Evolutionary conservation across 2,113 vertebrate species (phyloP), one percentile per base, ranked within the genome.

Genomic region (Kryptolebias marmoratus): DNA sequence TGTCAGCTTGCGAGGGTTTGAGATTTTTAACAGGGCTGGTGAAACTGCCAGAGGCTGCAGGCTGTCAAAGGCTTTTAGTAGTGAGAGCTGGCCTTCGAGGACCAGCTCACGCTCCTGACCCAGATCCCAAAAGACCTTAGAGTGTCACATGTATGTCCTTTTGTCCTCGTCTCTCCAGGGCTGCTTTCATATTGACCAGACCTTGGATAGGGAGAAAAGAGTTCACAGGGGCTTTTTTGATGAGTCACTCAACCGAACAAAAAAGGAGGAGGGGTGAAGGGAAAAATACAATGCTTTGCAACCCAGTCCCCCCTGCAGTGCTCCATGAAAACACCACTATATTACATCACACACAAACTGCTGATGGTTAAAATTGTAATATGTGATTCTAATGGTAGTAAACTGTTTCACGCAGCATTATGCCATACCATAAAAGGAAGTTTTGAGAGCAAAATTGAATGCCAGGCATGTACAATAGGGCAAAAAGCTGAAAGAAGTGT

Each of bases 201-300:
- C 73, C 71, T 73, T 63, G 64, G 69, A 80, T 68, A 30, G 68
- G 42, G 62, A 78, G 60, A 75, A 71, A 77, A 76, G 76, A 62
- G 55, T 56, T 59, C 83, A 81, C 67, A 68, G 59, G 73, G 76
- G 22, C 64, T 74, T 78, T 83, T 73, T 87, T 89, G 87, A 91
- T 90, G 88, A 90, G 91, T 92, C 92, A 92, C 82, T 90, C 82
- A 89, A 88, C 84, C 79, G 73, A 80, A 81, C 72, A 89, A 80
- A 82, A 86, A 71, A 75, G 74, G 64, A 83, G 83, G 75, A 83
- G 73, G 77, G 60, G 48, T 64, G 50, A 85, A 73, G 80, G 44
- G 58, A 77, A 16, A 81, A 77, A 77, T 30, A 87, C 70, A 90
- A 86, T 80, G 63, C 75, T 64, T 47, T 71, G 74, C 56, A 76